Evolutionary conservation across 2,113 vertebrate species (phyloP).

Genomic region (Podarcis raffonei): DNA sequence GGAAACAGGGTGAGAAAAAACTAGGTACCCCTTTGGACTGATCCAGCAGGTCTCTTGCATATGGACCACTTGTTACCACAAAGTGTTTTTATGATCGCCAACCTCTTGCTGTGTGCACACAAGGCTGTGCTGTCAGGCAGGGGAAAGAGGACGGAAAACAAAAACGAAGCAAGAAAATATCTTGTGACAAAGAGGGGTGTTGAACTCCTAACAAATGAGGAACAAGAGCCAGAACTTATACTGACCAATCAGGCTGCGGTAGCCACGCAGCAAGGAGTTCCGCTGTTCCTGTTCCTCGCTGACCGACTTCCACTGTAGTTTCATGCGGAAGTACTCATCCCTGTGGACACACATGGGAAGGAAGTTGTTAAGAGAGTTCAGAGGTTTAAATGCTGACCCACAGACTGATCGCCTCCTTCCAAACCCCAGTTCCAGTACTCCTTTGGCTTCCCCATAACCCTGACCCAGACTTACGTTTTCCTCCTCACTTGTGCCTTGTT

Average conservation of each 20-base stretch:
- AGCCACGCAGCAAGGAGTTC: conserved; percentile 88
- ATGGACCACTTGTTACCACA: neutral
- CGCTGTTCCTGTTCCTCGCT: conserved; percentile 90
- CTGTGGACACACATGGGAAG: conserved; percentile 52
- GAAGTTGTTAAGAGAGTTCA: neutral
- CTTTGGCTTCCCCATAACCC: neutral
- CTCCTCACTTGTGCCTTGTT: conserved; percentile 79
- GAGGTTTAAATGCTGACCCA: neutral
- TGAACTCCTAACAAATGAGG: neutral
- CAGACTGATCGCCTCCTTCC: neutral
- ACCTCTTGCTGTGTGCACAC: neutral
- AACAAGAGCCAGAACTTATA: neutral
- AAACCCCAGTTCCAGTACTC: neutral
- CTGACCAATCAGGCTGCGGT: conserved; percentile 88
- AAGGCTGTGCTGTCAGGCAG: neutral
- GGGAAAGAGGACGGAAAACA: neutral
- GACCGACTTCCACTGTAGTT: conserved; percentile 93
- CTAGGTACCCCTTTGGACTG: too few relatives aligned
- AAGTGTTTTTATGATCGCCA: neutral
- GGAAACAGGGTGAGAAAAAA: neutral
- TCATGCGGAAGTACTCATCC: conserved; percentile 93
- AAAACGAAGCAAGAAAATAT: neutral
- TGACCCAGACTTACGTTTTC: conserved; percentile 81
- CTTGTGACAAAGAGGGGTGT: neutral
- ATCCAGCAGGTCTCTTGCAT: neutral